Conservation (phyloP, 2,797 vertebrate species). For the Garrulus glandarius region DNA sequence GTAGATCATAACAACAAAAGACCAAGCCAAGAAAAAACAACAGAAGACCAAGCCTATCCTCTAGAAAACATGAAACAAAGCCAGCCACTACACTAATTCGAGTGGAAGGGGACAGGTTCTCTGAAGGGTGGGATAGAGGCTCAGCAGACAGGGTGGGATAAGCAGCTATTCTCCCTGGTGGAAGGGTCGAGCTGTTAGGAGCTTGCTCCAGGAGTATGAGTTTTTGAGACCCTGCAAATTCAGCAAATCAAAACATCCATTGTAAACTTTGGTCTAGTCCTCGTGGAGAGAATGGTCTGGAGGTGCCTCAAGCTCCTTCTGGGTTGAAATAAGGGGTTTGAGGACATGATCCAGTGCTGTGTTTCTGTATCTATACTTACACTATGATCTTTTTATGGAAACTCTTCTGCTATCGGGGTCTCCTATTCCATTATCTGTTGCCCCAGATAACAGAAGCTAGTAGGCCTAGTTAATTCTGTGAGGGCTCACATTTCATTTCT, state of each 20-base stretch:
- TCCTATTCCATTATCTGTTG: not conserved
- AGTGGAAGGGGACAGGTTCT: not conserved
- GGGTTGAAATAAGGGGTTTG: not conserved
- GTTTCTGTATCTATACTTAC: not conserved
- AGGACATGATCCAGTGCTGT: not conserved
- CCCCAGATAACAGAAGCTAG: not conserved
- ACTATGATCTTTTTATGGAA: not conserved
- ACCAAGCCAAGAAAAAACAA: not conserved
- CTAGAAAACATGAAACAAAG: not conserved
- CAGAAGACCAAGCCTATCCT: not conserved
- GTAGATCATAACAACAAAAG: not conserved
- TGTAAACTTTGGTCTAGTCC: not conserved
- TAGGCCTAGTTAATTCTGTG: slow-evolving; percentile 36
- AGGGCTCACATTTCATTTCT: not conserved
- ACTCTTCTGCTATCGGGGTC: not conserved
- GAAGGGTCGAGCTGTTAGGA: not conserved
- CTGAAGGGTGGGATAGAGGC: not conserved
- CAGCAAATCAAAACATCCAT: not conserved
- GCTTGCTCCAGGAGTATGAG: not conserved
- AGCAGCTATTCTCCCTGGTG: not conserved
- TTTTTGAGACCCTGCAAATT: not conserved
- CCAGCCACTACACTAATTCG: not conserved
- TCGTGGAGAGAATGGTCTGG: not conserved
- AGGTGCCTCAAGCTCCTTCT: not conserved
- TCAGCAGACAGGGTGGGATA: not conserved